Percentiles rank a stretch among this genome's conserved stretches.
phyloP scores from a whole-genome alignment of 1,140 invertebrate genomes.

The Bombyx mandarina region DNA sequence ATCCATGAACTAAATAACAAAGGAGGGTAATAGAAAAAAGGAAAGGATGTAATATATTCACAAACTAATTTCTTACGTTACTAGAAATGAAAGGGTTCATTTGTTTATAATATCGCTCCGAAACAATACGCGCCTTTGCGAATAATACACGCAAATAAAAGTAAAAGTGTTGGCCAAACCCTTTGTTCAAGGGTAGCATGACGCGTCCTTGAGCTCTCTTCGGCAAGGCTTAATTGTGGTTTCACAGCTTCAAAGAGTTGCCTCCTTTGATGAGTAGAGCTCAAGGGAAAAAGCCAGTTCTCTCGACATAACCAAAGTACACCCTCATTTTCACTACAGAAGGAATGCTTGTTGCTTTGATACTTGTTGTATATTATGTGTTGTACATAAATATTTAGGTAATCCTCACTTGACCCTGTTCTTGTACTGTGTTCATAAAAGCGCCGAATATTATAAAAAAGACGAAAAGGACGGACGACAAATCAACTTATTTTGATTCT shows the following conservation, averaged over 20 bases:
- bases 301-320: background rate
- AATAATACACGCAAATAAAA: constrained; percentile 39
- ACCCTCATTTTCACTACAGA: constrained; percentile 39
- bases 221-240: constrained; percentile 62
- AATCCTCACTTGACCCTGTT: no score
- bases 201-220: constrained; percentile 56
- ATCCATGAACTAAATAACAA: background rate
- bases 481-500: no score
- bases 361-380: background rate
- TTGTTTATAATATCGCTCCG: constrained; percentile 19
- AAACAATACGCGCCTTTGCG: constrained; percentile 30
- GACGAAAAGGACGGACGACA: no score
- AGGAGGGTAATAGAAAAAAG: constrained; percentile 6
- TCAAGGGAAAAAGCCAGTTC: no score
- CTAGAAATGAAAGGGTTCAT: constrained; percentile 22
- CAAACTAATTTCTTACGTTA: constrained; percentile 17
- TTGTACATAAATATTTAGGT: no score
- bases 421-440: no score
- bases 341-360: background rate
- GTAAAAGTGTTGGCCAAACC: constrained; percentile 44
- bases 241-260: constrained; percentile 62
- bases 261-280: constrained; percentile 33
- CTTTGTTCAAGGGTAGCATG: constrained; percentile 40
- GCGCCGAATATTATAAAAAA: no score
- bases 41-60: constrained; percentile 19